A percentile compares a stretch with the other conserved stretches of the same genome.
Conservation (phyloP, 2,888 invertebrate species). For the Tachina fera region DNA sequence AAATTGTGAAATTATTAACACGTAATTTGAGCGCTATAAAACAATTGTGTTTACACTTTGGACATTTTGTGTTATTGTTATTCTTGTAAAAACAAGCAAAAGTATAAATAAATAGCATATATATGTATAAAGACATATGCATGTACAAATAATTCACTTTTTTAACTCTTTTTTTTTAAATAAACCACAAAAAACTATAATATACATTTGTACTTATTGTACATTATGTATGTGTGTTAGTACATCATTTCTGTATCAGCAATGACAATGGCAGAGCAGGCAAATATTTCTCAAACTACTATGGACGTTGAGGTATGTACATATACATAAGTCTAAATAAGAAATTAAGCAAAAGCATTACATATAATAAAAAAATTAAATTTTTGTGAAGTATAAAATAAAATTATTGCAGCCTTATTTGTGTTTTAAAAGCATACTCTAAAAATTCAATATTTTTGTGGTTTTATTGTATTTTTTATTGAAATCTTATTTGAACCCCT, state of each 20-base stretch:
- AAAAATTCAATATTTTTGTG: neutral
- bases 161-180: constrained; percentile 18
- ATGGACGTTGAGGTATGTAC: constrained; percentile 75
- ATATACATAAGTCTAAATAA: constrained; percentile 44
- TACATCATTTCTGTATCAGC: neutral
- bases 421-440: neutral
- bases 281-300: constrained; percentile 64
- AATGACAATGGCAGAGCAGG: constrained; percentile 74
- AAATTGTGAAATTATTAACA: constrained; percentile 14
- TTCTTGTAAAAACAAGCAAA: neutral
- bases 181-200: constrained; percentile 24
- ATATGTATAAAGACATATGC: too few relatives aligned
- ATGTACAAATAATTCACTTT: too few relatives aligned
- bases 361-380: too few relatives aligned
- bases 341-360: neutral
- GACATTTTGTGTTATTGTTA: neutral
- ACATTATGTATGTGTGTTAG: neutral
- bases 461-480: constrained; percentile 21
- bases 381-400: too few relatives aligned
- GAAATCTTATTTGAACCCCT: neutral
- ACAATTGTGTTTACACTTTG: neutral
- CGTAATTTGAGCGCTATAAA: neutral
- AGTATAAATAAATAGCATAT: constrained; percentile 1
- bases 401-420: neutral
- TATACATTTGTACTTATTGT: neutral